Evolutionary conservation across 2,113 vertebrate species (phyloP).

Genomic region (Sinocyclocheilus grahami): DNA sequence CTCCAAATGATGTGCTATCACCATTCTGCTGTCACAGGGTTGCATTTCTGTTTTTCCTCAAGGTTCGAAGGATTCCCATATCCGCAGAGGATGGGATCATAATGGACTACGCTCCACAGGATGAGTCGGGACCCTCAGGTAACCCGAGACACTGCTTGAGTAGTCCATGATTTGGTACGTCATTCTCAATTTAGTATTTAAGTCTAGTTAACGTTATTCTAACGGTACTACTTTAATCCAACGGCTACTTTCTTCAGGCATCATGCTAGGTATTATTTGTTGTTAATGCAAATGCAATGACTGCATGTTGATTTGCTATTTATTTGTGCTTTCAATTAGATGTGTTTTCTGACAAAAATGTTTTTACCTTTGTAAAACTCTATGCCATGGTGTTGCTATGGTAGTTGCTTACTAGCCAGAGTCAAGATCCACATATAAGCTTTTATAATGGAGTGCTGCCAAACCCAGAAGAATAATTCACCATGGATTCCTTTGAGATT

Average conservation of each 20-base stretch:
- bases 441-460: too few relatives aligned
- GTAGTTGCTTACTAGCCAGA: too few relatives aligned
- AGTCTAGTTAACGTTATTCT: too few relatives aligned
- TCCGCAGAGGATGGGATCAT: constrained; percentile 67
- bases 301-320: background rate
- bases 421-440: too few relatives aligned
- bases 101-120: constrained; percentile 64
- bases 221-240: too few relatives aligned
- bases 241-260: too few relatives aligned
- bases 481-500: too few relatives aligned
- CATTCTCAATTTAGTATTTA: background rate
- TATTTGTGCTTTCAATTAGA: background rate
- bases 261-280: background rate
- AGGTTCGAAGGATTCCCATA: constrained; percentile 65
- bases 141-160: background rate
- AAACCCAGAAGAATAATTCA: too few relatives aligned
- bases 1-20: background rate
- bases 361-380: background rate
- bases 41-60: background rate
- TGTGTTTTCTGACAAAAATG: background rate
- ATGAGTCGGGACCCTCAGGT: constrained; percentile 47
- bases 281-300: background rate
- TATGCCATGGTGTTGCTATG: background rate
- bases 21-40: background rate
- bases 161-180: background rate